Evolutionary conservation across 2,113 vertebrate species (phyloP).

Genomic region (Stigmatopora nigra): DNA sequence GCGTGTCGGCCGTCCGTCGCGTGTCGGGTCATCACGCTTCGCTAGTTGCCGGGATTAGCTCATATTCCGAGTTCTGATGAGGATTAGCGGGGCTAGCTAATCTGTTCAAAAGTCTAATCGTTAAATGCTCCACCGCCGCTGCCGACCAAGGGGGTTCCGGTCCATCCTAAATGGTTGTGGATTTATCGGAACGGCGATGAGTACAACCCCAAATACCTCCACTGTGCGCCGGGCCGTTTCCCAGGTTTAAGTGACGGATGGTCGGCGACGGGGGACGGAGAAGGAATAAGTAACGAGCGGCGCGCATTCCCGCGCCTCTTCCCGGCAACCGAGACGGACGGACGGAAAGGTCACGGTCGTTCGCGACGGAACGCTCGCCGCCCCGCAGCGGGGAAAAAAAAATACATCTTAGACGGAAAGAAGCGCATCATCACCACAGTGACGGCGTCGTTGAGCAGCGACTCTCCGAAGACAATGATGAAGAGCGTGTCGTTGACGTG

Average conservation of each 20-base stretch:
- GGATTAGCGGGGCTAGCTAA: conserved; percentile 49
- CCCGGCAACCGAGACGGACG: not conserved
- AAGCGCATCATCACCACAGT: conserved; percentile 79
- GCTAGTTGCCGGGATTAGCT: conserved; percentile 38
- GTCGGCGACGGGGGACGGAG: no score
- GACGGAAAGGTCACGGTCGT: not conserved
- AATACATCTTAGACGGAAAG: no score
- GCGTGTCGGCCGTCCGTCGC: not conserved
- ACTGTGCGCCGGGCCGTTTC: no score
- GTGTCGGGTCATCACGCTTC: conserved; percentile 16
- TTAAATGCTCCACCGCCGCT: not conserved
- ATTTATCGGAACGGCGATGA: no score
- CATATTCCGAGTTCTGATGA: conserved; percentile 43
- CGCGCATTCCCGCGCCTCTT: not conserved
- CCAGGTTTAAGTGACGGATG: not conserved
- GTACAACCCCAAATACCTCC: no score
- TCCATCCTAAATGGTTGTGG: no score
- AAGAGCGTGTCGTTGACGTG: conserved; percentile 93
- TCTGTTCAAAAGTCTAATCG: conserved; percentile 37
- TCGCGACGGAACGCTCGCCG: not conserved
- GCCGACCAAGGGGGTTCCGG: not conserved
- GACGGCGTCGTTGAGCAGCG: conserved; percentile 93
- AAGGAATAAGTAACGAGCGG: no score
- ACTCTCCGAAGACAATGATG: conserved; percentile 97
- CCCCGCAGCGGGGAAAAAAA: no score